Evolutionary conservation across 2,888 invertebrate species (phyloP).

Genomic region (Eristalis pertinax): DNA sequence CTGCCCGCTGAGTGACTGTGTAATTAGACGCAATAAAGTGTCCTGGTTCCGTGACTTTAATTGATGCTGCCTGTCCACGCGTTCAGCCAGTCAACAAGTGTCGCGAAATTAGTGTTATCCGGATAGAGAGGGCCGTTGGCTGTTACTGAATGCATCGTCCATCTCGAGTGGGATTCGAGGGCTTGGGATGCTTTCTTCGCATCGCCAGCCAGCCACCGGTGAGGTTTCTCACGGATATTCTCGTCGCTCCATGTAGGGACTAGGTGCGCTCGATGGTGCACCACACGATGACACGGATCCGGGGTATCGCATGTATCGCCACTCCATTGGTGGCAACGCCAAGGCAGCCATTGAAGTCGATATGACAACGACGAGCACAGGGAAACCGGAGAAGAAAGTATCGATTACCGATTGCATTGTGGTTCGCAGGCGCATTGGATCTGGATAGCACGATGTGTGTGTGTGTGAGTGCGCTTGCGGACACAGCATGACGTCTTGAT

Average conservation of each 20-base stretch:
- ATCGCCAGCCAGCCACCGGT: background rate
- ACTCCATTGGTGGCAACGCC: conserved; percentile 54
- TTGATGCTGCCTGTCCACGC: conserved; percentile 4
- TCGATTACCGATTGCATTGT: conserved; percentile 41
- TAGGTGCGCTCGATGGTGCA: background rate
- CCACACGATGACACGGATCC: conserved; percentile 32
- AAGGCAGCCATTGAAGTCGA: conserved; percentile 57
- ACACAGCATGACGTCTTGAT: conserved; percentile 64
- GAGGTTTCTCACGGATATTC: conserved; percentile 45
- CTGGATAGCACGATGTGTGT: conserved; percentile 46
- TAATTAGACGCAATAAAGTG: conserved; percentile 27
- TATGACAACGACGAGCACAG: conserved; percentile 26
- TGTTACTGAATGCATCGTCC: background rate
- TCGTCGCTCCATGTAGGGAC: conserved; percentile 4
- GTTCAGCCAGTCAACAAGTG: conserved; percentile 3
- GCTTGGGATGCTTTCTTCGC: conserved; percentile 14
- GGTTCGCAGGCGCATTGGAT: conserved; percentile 11
- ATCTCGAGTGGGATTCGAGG: background rate
- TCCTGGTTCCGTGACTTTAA: background rate
- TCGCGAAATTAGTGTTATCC: conserved; percentile 12
- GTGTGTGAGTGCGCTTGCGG: conserved; percentile 14
- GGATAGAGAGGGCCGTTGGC: background rate
- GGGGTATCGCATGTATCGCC: conserved; percentile 21
- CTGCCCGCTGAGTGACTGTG: background rate
- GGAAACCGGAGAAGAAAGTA: conserved; percentile 24